A percentile compares a stretch with the other conserved stretches of the same genome.
These are phyloP conservation scores for Campylomormyrus tamandua DNA, from an alignment of 2,113 vertebrate genomes.

Conservation along the genomic window DNA sequence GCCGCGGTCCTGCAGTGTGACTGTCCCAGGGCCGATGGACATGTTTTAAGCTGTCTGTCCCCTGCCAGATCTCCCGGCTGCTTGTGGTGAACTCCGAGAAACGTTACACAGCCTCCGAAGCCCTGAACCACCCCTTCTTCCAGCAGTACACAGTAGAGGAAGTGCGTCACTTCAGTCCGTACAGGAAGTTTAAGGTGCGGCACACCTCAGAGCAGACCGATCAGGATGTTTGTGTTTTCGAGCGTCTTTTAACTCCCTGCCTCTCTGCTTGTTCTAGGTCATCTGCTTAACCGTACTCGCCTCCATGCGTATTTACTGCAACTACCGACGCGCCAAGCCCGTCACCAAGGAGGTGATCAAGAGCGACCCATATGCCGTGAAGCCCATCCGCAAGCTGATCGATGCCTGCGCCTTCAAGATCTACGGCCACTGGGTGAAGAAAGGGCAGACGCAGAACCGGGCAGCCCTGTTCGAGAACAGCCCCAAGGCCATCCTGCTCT, in stretches of 20 bases:
- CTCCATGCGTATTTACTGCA: slow-evolving; percentile 85
- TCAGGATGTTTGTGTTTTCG: neutral
- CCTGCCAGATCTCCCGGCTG: slow-evolving; percentile 76
- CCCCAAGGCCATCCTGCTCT: slow-evolving; percentile 82
- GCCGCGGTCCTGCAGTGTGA: neutral
- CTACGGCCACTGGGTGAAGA: slow-evolving; percentile 98
- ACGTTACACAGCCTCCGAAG: slow-evolving; percentile 73
- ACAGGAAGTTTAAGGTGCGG: slow-evolving; percentile 84
- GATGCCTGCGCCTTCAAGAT: slow-evolving; percentile 91
- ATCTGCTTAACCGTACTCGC: slow-evolving; percentile 86
- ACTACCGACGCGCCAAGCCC: slow-evolving; percentile 78
- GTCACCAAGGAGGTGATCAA: slow-evolving; percentile 81
- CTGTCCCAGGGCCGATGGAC: neutral
- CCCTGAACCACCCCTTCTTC: slow-evolving; percentile 87
- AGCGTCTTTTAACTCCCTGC: neutral
- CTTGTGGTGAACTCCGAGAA: slow-evolving; percentile 76
- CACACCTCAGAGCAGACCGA: neutral
- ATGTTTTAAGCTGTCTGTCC: neutral
- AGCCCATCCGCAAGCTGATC: slow-evolving; percentile 84
- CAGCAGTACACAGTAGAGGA: slow-evolving; percentile 87
- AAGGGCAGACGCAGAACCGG: slow-evolving; percentile 91
- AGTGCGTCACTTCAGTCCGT: slow-evolving; percentile 86
- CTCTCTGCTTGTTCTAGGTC: slow-evolving; percentile 58
- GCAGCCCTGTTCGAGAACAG: slow-evolving; percentile 96
- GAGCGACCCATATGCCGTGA: slow-evolving; percentile 83